A percentile compares a stretch with the other conserved stretches of the same genome.
Conservation (phyloP, 2,113 vertebrate genomes). For the Archocentrus centrarchus region DNA sequence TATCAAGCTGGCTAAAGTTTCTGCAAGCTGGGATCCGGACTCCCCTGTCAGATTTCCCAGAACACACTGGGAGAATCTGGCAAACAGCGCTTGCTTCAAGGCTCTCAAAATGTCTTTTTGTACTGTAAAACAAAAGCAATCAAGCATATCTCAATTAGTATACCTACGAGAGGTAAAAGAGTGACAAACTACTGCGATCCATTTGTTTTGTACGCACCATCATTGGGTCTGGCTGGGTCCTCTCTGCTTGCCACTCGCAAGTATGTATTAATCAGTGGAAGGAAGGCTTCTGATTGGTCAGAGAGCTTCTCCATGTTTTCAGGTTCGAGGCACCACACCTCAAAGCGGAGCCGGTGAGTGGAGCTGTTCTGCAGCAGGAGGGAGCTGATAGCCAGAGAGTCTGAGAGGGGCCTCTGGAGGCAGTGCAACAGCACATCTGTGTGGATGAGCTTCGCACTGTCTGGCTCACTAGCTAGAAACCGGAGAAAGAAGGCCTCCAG, state of each 20-base stretch:
- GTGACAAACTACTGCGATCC: background rate
- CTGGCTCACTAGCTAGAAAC: conserved; percentile 79
- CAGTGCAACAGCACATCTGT: conserved; percentile 84
- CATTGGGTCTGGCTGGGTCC: conserved; percentile 65
- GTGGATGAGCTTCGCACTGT: conserved; percentile 75
- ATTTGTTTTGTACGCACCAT: conserved; percentile 62
- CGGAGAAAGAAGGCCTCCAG: conserved; percentile 83
- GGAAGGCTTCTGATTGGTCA: conserved; percentile 70
- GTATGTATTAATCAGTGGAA: conserved; percentile 83
- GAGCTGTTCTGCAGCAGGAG: conserved; percentile 84
- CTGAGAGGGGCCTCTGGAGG: conserved; percentile 70
- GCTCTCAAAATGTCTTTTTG: conserved; percentile 71
- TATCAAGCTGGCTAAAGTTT: conserved; percentile 83
- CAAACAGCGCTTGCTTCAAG: conserved; percentile 84
- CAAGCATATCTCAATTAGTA: background rate
- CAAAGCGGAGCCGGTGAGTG: conserved; percentile 87
- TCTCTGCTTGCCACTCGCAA: conserved; percentile 72
- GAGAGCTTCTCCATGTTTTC: conserved; percentile 65
- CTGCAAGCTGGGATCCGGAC: conserved; percentile 44
- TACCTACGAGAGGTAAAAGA: background rate
- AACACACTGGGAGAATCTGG: conserved; percentile 74
- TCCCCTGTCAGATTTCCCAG: conserved; percentile 29
- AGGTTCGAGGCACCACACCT: conserved; percentile 87
- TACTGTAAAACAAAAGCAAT: conserved; percentile 72
- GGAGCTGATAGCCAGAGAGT: conserved; percentile 68